phyloP scores from a whole-genome alignment of 30 jellyfish, hydroid and myxozoan species.

The Turritopsis dohrnii region DNA sequence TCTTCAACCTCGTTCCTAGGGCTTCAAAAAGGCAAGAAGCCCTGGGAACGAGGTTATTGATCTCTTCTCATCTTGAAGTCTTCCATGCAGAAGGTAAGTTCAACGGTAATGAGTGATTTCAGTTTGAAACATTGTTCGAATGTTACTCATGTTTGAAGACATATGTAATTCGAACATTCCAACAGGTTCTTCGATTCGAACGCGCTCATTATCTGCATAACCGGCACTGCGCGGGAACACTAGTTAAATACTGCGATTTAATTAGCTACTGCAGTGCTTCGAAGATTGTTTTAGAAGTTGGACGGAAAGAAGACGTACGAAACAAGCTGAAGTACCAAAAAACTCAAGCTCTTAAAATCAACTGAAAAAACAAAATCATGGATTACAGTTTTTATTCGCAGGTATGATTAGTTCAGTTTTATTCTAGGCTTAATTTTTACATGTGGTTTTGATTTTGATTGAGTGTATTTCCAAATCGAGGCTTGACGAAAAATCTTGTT shows the following conservation, averaged over 20 bases:
- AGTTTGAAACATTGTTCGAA: background rate
- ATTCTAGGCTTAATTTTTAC: background rate
- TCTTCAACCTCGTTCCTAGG: too few species aligned
- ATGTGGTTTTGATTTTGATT: background rate
- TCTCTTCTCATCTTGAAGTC: too few species aligned
- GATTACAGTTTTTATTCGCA: constrained; percentile 5
- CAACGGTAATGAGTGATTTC: background rate
- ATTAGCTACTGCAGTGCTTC: background rate
- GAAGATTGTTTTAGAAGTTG: background rate
- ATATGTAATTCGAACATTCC: background rate
- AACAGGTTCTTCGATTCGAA: background rate
- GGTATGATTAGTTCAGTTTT: background rate
- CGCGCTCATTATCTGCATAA: background rate
- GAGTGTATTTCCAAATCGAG: background rate
- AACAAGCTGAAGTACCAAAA: background rate
- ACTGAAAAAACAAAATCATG: background rate
- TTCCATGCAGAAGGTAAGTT: background rate
- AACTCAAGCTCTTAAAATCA: background rate
- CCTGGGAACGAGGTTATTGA: too few species aligned
- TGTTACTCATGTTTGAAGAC: background rate
- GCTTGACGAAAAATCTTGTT: background rate
- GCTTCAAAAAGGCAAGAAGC: too few species aligned
- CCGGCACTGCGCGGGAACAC: background rate
- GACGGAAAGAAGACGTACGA: background rate
- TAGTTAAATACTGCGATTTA: background rate